A percentile compares a stretch with the other conserved stretches of the same genome.
These are phyloP conservation scores for Coelopa pilipes DNA, from an alignment of 2,888 invertebrate species.

Conservation along the genomic window DNA sequence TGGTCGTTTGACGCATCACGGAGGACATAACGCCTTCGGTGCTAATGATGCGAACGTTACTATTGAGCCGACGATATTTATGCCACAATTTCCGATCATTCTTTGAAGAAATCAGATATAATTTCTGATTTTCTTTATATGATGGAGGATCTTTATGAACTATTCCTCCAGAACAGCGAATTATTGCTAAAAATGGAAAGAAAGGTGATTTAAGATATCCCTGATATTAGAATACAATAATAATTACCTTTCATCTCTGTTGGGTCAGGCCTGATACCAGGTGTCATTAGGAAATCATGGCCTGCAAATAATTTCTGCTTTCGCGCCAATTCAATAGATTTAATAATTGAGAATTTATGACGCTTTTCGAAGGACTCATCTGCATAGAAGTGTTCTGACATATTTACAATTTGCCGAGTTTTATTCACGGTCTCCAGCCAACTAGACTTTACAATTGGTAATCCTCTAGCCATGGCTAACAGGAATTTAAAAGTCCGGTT, in stretches of 20 bases:
- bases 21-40: conserved; percentile 54
- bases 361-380: conserved; percentile 50
- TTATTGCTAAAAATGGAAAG: conserved; percentile 48
- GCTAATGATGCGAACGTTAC: conserved; percentile 48
- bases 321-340: conserved; percentile 48
- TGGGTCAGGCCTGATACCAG: conserved; percentile 49
- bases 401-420: conserved; percentile 29
- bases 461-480: conserved; percentile 71
- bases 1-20: conserved; percentile 51
- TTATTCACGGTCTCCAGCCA: conserved; percentile 49
- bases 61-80: conserved; percentile 46
- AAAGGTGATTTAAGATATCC: not conserved
- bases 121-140: conserved; percentile 38
- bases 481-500: conserved; percentile 72
- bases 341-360: conserved; percentile 51
- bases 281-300: conserved; percentile 51
- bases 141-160: conserved; percentile 41
- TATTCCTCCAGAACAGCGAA: conserved; percentile 50
- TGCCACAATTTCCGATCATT: conserved; percentile 52
- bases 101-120: conserved; percentile 50
- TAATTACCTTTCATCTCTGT: conserved; percentile 50
- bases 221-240: not conserved
- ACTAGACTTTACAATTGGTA: conserved; percentile 69
- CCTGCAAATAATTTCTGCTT: conserved; percentile 47
- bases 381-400: conserved; percentile 42